phyloP scores from a whole-genome alignment of 1,140 invertebrate species.

The Rhyacophila brunnea region DNA sequence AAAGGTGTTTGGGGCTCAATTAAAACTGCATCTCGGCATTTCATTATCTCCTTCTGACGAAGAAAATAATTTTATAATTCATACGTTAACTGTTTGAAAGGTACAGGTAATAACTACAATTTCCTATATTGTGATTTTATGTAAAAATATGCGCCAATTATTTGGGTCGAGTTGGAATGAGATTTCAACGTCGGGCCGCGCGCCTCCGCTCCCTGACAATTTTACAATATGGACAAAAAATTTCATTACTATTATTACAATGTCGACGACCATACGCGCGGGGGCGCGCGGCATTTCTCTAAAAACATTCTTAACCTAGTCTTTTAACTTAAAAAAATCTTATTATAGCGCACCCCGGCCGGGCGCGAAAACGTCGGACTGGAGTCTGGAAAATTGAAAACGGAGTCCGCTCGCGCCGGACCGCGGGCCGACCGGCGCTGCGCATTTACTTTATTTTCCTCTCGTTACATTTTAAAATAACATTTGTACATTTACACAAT shows the following conservation, averaged over 20 bases:
- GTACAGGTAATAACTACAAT: slow-evolving; percentile 36
- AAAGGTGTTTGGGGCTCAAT: slow-evolving; percentile 5
- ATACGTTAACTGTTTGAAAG: slow-evolving; percentile 35
- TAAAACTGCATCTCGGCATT: slow-evolving; percentile 32
- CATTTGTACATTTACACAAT: slow-evolving; percentile 30
- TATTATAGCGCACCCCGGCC: slow-evolving; percentile 25
- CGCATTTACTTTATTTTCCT: neutral
- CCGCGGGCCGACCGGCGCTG: too few relatives aligned
- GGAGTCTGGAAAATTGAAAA: too few relatives aligned
- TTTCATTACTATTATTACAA: slow-evolving; percentile 34
- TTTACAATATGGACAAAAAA: slow-evolving; percentile 35
- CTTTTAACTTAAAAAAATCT: slow-evolving; percentile 34
- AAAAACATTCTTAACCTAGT: slow-evolving; percentile 30
- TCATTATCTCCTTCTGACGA: slow-evolving; percentile 32
- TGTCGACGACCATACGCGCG: slow-evolving; percentile 33
- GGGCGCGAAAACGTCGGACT: too few relatives aligned
- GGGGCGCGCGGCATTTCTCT: slow-evolving; percentile 35
- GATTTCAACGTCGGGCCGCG: slow-evolving; percentile 34
- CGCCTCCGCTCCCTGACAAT: slow-evolving; percentile 27
- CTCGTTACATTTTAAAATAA: slow-evolving; percentile 29
- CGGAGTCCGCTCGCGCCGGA: too few relatives aligned
- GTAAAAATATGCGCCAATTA: slow-evolving; percentile 36
- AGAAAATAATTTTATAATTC: slow-evolving; percentile 35
- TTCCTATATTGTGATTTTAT: slow-evolving; percentile 34
- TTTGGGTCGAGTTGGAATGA: slow-evolving; percentile 35